Percentiles rank a stretch among this genome's conserved stretches.
Evolutionary conservation across 2,888 invertebrate genomes (phyloP).

Genomic region (Erebia epiphron): DNA sequence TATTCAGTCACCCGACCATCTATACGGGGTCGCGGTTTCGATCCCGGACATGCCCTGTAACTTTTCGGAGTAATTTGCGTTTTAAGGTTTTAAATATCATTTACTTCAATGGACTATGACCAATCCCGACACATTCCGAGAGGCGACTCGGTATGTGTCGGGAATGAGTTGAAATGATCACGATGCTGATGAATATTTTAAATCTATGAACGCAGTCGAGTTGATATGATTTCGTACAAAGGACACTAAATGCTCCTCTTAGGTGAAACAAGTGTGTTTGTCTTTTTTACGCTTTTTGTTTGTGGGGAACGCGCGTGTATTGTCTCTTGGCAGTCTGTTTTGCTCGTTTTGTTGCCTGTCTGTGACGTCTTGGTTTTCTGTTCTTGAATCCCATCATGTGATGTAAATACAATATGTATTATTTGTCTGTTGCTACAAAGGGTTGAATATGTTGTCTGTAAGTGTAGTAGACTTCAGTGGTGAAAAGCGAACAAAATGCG

Average conservation of each 20-base stretch:
- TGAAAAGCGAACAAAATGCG: background rate
- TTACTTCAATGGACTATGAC: too few relatives aligned
- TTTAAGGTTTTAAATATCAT: too few relatives aligned
- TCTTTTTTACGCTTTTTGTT: constrained; percentile 1
- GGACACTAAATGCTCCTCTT: background rate
- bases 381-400: background rate
- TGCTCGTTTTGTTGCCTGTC: background rate
- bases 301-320: background rate
- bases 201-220: too few relatives aligned
- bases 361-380: background rate
- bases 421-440: background rate
- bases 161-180: too few relatives aligned
- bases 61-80: too few relatives aligned
- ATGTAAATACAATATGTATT: background rate
- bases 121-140: too few relatives aligned
- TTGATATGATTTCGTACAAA: too few relatives aligned
- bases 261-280: constrained; percentile 3
- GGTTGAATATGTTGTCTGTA: background rate
- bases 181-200: too few relatives aligned
- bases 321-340: background rate
- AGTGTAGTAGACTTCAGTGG: background rate
- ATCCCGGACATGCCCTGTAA: too few relatives aligned
- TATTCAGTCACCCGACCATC: too few relatives aligned
- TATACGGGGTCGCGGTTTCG: too few relatives aligned
- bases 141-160: too few relatives aligned